Conservation (phyloP, 2,888 invertebrate genomes). For the Ornithoptera alexandrae region DNA sequence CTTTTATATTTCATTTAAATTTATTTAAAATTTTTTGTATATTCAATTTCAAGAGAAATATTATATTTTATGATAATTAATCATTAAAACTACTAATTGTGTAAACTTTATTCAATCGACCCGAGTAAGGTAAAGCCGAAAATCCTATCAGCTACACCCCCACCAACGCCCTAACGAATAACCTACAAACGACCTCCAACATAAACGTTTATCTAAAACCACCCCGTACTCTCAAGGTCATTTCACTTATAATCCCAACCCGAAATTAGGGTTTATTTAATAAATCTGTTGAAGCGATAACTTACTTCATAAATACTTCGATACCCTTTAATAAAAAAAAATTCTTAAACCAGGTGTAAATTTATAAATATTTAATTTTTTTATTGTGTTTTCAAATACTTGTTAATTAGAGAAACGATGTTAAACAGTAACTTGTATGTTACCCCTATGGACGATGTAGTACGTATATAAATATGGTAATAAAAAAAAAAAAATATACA, state of each 20-base stretch:
- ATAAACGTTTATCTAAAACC: conserved; percentile 4
- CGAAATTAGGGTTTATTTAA: background rate
- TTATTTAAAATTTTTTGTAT: background rate
- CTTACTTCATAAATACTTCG: no score
- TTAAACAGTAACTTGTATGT: no score
- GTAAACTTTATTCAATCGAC: background rate
- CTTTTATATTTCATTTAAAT: no score
- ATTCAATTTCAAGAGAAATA: no score
- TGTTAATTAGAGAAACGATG: no score
- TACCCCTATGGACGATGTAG: no score
- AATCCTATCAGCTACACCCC: background rate
- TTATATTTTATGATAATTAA: background rate
- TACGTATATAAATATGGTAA: no score
- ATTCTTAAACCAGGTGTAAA: no score
- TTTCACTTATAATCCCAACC: background rate
- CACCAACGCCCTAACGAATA: conserved; percentile 2
- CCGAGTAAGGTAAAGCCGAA: background rate
- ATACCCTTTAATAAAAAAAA: no score
- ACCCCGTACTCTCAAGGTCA: conserved; percentile 10
- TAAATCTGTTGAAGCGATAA: background rate
- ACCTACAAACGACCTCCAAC: conserved; percentile 13
- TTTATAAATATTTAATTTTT: no score
- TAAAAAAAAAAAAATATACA: no score
- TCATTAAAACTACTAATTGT: background rate
- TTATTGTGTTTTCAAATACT: no score